A percentile compares a stretch with the other conserved stretches of the same genome.
Conservation (phyloP, 2,888 invertebrate species). For the Plemyria rubiginata region DNA sequence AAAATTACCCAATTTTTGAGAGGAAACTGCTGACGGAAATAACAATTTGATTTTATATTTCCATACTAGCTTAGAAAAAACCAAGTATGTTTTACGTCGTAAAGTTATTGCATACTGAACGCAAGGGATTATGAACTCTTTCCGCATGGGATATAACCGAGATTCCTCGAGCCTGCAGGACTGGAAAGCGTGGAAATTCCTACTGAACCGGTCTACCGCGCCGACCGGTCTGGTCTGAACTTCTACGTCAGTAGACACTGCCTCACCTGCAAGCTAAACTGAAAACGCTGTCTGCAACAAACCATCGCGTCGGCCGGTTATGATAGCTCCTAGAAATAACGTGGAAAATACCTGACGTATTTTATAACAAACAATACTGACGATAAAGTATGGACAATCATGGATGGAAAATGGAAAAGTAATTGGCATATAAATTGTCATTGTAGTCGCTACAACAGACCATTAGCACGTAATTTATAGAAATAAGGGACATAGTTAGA, state of each 20-base stretch:
- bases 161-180: slow-evolving; percentile 30
- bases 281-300: slow-evolving; percentile 8
- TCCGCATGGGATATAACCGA: slow-evolving; percentile 3
- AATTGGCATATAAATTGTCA: too few relatives aligned
- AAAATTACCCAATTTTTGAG: too few relatives aligned
- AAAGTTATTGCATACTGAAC: not conserved
- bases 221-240: slow-evolving; percentile 65
- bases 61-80: not conserved
- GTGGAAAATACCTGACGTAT: too few relatives aligned
- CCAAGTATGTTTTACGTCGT: not conserved
- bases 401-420: too few relatives aligned
- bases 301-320: not conserved
- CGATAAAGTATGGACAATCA: too few relatives aligned
- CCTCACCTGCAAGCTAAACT: slow-evolving; percentile 31
- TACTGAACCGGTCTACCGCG: slow-evolving; percentile 62
- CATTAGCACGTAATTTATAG: too few relatives aligned
- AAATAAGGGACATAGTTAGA: too few relatives aligned
- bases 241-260: slow-evolving; percentile 34
- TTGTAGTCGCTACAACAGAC: too few relatives aligned
- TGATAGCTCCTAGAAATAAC: too few relatives aligned
- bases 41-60: not conserved
- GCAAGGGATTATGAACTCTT: slow-evolving; percentile 12
- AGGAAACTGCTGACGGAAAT: too few relatives aligned
- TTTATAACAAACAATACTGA: too few relatives aligned
- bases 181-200: slow-evolving; percentile 73